A percentile compares a stretch with the other conserved stretches of the same genome.
Evolutionary conservation across 2,797 vertebrate genomes (phyloP).

Genomic region (Meda fulgida): DNA sequence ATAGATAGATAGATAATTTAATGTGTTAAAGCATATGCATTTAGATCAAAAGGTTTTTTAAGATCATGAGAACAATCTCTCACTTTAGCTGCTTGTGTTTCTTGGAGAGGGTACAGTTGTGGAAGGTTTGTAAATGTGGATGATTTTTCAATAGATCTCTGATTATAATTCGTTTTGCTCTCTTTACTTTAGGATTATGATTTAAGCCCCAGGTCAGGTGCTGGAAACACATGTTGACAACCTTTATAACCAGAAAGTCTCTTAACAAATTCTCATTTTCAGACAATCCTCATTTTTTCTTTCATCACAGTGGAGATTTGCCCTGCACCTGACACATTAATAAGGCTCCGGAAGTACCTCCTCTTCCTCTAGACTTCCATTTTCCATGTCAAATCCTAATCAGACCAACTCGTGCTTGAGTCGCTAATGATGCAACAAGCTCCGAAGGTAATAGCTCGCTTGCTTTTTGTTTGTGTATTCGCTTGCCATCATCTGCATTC

Average conservation of each 20-base stretch:
- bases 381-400: constrained; percentile 80
- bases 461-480: constrained; percentile 35
- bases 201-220: constrained; percentile 27
- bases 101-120: background rate
- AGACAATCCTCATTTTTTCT: too few relatives aligned
- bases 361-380: constrained; percentile 60
- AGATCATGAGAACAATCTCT: background rate
- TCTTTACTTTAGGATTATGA: background rate
- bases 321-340: constrained; percentile 56
- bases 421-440: constrained; percentile 63
- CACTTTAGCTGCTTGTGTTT: background rate
- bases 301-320: constrained; percentile 46
- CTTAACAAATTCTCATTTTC: too few relatives aligned
- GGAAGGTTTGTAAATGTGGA: background rate
- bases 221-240: constrained; percentile 17
- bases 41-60: background rate
- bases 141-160: background rate
- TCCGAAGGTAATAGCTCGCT: constrained; percentile 20
- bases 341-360: constrained; percentile 56
- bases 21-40: background rate
- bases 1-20: background rate
- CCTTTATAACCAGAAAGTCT: constrained; percentile 33
- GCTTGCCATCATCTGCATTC: constrained; percentile 36
- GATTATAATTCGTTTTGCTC: background rate
- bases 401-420: constrained; percentile 76